Conservation (phyloP, 2,888 invertebrate species). For the Tetramorium bicarinatum region DNA sequence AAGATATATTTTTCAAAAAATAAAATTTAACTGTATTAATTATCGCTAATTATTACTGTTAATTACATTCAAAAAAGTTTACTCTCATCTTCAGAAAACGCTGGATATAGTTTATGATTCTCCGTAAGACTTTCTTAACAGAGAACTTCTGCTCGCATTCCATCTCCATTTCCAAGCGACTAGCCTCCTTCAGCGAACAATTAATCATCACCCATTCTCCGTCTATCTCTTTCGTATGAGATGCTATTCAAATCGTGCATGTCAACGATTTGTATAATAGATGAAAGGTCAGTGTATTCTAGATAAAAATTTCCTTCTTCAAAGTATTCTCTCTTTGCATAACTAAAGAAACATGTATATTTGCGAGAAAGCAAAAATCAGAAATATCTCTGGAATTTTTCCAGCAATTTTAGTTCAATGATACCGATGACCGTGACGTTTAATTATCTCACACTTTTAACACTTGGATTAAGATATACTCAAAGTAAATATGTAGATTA, state of each 20-base stretch:
- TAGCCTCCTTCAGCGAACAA: conserved; percentile 67
- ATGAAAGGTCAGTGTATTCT: background rate
- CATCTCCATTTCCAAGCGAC: conserved; percentile 4
- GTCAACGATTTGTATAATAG: background rate
- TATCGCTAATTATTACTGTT: background rate
- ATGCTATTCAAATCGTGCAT: background rate
- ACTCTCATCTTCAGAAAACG: conserved; percentile 74
- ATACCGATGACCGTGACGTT: background rate
- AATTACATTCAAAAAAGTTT: conserved; percentile 72
- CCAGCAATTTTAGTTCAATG: background rate
- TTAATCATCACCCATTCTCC: conserved; percentile 65
- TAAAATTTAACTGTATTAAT: background rate
- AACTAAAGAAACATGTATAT: background rate
- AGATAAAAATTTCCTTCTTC: background rate
- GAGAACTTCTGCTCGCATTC: conserved; percentile 69
- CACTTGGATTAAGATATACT: background rate
- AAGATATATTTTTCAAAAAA: conserved; percentile 10
- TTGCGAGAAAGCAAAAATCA: background rate
- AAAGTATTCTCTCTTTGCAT: background rate
- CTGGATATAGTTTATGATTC: conserved; percentile 81
- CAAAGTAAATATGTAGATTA: background rate
- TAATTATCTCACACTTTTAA: background rate
- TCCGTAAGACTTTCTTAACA: conserved; percentile 77
- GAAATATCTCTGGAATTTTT: background rate
- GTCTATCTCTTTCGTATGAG: background rate